phyloP scores from a whole-genome alignment of 2,113 vertebrate genomes.

The Scomber japonicus region DNA sequence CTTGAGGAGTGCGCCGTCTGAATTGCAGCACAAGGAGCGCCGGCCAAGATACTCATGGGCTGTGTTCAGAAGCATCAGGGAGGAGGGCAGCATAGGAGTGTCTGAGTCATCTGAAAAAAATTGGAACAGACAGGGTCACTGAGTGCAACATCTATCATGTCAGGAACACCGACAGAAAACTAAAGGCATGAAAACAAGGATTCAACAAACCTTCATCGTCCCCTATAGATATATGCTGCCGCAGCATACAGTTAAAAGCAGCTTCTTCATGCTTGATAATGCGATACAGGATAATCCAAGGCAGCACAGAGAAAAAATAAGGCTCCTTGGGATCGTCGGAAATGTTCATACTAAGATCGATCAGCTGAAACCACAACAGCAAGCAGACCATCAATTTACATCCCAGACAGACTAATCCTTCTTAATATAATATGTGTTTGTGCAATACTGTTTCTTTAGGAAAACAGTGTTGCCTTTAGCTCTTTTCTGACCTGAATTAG shows the following conservation, averaged over 20 bases:
- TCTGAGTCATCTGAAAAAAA: constrained; percentile 82
- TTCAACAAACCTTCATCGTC: constrained; percentile 87
- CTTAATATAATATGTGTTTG: neutral
- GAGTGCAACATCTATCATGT: neutral
- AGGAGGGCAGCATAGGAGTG: constrained; percentile 92
- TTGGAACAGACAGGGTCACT: constrained; percentile 33
- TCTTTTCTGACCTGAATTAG: constrained; percentile 91
- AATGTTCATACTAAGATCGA: constrained; percentile 94
- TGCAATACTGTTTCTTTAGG: neutral
- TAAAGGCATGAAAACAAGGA: constrained; percentile 15
- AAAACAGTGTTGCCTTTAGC: neutral
- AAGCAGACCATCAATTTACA: neutral
- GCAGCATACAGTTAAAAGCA: constrained; percentile 88
- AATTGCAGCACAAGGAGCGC: constrained; percentile 95
- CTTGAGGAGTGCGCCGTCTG: constrained; percentile 93
- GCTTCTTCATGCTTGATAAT: constrained; percentile 96
- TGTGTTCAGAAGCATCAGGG: constrained; percentile 96
- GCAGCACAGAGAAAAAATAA: constrained; percentile 93
- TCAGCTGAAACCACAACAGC: constrained; percentile 84
- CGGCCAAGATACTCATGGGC: constrained; percentile 97
- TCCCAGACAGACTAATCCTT: neutral
- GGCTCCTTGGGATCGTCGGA: constrained; percentile 95
- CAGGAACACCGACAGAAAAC: constrained; percentile 5
- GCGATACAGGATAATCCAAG: constrained; percentile 94
- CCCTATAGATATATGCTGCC: constrained; percentile 86